Evolutionary conservation across 1,140 invertebrate genomes (phyloP).

Genomic region (Harpegnathos saltator): DNA sequence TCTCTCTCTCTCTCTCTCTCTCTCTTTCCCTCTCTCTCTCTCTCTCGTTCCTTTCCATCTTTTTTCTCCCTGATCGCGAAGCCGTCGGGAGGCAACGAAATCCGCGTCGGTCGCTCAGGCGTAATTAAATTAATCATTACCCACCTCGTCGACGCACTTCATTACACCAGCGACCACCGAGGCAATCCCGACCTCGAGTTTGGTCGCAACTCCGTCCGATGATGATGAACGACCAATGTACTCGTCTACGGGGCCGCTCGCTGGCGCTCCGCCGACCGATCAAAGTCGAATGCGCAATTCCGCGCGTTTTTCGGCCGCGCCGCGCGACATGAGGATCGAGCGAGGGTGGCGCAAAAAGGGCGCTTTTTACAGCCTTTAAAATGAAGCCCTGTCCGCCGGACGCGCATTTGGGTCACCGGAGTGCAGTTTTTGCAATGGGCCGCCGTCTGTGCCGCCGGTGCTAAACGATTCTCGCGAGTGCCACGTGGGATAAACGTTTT

Average conservation of each 20-base stretch:
- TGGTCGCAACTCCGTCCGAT: conserved; percentile 75
- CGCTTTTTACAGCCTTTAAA: conserved; percentile 55
- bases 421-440: conserved; percentile 39
- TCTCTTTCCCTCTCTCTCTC: too few relatives aligned
- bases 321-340: conserved; percentile 36
- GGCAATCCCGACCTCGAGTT: conserved; percentile 71
- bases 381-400: conserved; percentile 46
- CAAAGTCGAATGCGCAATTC: conserved; percentile 45
- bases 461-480: conserved; percentile 53
- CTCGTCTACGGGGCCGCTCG: conserved; percentile 21
- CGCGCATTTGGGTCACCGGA: conserved; percentile 47
- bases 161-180: conserved; percentile 75
- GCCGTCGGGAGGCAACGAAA: background rate
- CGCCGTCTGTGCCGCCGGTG: background rate
- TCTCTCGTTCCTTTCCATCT: too few relatives aligned
- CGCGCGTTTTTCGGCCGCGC: conserved; percentile 33
- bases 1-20: too few relatives aligned
- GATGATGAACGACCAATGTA: conserved; percentile 78
- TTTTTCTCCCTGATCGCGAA: background rate
- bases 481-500: conserved; percentile 46
- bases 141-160: conserved; percentile 79
- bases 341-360: conserved; percentile 31
- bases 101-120: conserved; percentile 34
- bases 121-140: conserved; percentile 81
- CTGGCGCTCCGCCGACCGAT: conserved; percentile 24